These are phyloP conservation scores for Drosophila varians DNA, from an alignment of 1,140 invertebrate genomes.

Conservation along the genomic window DNA sequence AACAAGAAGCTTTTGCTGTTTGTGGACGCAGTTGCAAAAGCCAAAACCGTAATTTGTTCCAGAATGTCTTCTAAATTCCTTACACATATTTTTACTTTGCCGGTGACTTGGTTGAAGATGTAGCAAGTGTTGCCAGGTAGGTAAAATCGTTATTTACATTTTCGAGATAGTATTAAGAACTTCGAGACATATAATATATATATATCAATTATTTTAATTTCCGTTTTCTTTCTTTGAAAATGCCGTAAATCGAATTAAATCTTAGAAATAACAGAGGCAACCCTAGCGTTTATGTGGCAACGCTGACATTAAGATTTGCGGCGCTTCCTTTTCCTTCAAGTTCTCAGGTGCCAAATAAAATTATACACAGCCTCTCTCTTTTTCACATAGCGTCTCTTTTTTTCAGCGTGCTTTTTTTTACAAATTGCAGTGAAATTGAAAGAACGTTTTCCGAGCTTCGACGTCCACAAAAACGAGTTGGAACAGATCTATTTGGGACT, in stretches of 20 bases:
- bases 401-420: neutral
- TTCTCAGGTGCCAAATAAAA: neutral
- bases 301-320: neutral
- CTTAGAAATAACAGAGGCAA: neutral
- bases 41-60: neutral
- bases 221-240: neutral
- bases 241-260: too few relatives aligned
- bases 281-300: neutral
- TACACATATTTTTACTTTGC: neutral
- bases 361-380: neutral
- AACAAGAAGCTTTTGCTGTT: neutral
- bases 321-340: neutral
- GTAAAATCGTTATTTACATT: neutral
- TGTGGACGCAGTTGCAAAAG: neutral
- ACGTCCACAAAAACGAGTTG: neutral
- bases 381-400: neutral
- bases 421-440: neutral
- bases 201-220: neutral
- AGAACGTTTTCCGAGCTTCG: neutral
- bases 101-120: too few relatives aligned
- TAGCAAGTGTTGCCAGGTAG: neutral
- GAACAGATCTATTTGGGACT: neutral
- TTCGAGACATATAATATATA: too few relatives aligned
- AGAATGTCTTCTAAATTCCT: too few relatives aligned
- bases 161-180: too few relatives aligned